Base-by-base conservation (phyloP, 2,888 invertebrate genomes). In the Aspidapion aeneum region DNA sequence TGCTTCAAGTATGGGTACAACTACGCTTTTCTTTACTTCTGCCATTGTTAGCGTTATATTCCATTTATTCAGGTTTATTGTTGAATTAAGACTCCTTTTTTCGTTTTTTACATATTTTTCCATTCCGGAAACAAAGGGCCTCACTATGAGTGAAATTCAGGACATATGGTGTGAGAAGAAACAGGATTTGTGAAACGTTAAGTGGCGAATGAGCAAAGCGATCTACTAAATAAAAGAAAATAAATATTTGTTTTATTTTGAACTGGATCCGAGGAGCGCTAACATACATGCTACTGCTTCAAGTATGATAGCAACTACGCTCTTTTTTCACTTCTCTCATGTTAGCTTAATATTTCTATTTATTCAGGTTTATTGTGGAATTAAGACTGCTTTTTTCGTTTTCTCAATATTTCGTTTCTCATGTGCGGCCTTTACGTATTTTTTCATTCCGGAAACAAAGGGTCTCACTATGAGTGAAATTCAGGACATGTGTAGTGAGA, bases 251-350 rank as follows among this genome's bases (percentile, higher is more conserved):
- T 93, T 91, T 80, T 89, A 90, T 67, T 9, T 74, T 80, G 86
- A 87, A 0, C 85, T 90, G 58, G 91, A 94, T 1, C 89, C 91
- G 0, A 76, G 93, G 51, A 87, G 94, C 19, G 80, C 88, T 0
- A 88, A 90, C 70, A 63, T 67, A 1, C 70, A 68, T 62, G 88
- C 91, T 1, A 90, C 90, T 78, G 86, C 89, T 0, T 55, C 69
- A 1, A 81, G 86, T 20, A 89, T 90, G 0, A 66, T 66, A 1
- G 64, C 71, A 12, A 63, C 68, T 7, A 64, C 69, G 1, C 63
- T 69, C 58, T 69, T 71, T 54, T 20, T 57, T 2, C 63, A 64
- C 12, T 69, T 68, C 58, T 73, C 73, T 55, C 16, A 69, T 0
- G 67, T 73, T 2, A 72, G 72, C 1, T 21, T 73, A 48, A 61